Conservation (phyloP, 1,140 invertebrate species). For the Scaptomyza hsui region DNA sequence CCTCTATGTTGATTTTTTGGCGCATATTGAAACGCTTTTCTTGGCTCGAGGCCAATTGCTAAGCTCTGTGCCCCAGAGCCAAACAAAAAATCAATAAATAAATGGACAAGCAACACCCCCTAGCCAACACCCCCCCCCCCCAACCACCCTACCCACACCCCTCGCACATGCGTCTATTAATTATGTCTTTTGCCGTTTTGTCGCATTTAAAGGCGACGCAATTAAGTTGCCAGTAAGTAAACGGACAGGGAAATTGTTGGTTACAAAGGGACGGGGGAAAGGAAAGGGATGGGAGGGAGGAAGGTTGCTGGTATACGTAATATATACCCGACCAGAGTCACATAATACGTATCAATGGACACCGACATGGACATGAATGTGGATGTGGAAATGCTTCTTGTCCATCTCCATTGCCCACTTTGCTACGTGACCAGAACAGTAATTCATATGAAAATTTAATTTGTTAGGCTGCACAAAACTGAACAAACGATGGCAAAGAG, state of each 20-base stretch:
- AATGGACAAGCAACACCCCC: slow-evolving; percentile 5
- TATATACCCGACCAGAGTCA: slow-evolving; percentile 59
- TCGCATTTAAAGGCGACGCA: slow-evolving; percentile 76
- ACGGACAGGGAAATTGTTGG: slow-evolving; percentile 1
- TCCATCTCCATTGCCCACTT: slow-evolving; percentile 16
- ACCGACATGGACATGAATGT: slow-evolving; percentile 33
- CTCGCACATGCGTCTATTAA: slow-evolving; percentile 58
- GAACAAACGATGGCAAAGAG: background rate
- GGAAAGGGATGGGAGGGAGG: too few relatives aligned
- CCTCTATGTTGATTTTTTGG: slow-evolving; percentile 52
- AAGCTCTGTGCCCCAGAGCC: slow-evolving; percentile 15
- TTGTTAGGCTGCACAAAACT: slow-evolving; percentile 53
- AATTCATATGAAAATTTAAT: slow-evolving; percentile 82
- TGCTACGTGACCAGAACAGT: slow-evolving; percentile 76
- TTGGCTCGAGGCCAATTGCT: slow-evolving; percentile 74
- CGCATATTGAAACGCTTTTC: slow-evolving; percentile 78
- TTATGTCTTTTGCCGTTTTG: slow-evolving; percentile 82
- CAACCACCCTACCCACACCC: background rate
- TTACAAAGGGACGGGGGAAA: background rate
- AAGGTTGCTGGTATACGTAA: background rate
- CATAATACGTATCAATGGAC: slow-evolving; percentile 80
- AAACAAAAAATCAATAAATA: slow-evolving; percentile 66
- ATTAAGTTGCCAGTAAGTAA: slow-evolving; percentile 61
- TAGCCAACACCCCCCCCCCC: background rate
- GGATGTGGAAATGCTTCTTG: slow-evolving; percentile 18